Base-by-base conservation (phyloP, 2,888 invertebrate species). In the Caenorhabditis doughertyi region DNA sequence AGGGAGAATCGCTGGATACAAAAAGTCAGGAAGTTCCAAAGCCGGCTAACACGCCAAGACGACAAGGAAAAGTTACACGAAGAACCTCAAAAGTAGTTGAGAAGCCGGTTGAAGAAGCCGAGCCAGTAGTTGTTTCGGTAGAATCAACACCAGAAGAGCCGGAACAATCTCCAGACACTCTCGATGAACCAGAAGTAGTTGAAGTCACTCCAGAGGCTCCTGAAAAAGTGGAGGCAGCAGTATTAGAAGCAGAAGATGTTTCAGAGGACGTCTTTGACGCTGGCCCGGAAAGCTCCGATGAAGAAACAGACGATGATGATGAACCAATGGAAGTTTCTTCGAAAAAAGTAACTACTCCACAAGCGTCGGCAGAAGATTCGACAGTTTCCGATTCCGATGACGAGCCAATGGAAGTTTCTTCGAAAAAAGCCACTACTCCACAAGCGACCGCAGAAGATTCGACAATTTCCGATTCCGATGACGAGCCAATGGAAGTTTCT, bases 401-500 rank as follows among this genome's bases (percentile, higher is more conserved):
- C 18, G 58, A 49, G 53, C 73, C 80, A 9, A 55, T 53, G 62
- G 73, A 67, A 35, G 35, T 58, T 0, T 35, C 74, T 2, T 76
- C 70, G 11, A 71, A 81, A 44, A 44, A 44, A 42, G 23, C 25
- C 23, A 32, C 5, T 13, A 27, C 3, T 42, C 21, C 32, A 13
- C 49, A 29, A 23, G 8, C 32, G 3, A 47, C 21, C 27, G 39
- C 21, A 18, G 53, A 42, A 8, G 68, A 68, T 9, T 8, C 21
- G 16, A 18, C 2, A 21, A 27, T n/a, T 27, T 21, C 27, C 11
- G 62, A 49, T 18, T 49, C 65, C 16, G 76, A 67, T 27, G 60
- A 73, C 18, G 58, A 49, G 53, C 73, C 80, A 9, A 55, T 53
- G 62, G 73, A 67, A 35, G 35, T 58, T 0, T 35, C 74, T 2